phyloP scores from a whole-genome alignment of 2,888 invertebrate species.

The Imbricaverruca yamaguchii region DNA sequence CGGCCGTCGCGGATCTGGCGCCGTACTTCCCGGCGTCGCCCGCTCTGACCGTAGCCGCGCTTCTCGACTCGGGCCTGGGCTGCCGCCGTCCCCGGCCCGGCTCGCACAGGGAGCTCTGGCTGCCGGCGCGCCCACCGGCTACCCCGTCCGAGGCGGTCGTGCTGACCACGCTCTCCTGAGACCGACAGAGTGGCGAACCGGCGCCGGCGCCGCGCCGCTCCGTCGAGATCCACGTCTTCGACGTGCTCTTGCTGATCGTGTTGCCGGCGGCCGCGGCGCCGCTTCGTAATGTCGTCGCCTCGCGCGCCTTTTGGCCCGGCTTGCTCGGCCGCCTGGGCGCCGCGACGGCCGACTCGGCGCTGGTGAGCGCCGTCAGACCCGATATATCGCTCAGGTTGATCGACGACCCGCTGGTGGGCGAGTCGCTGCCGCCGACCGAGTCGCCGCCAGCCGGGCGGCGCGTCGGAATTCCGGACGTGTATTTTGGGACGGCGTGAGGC shows the following conservation, averaged over 20 bases:
- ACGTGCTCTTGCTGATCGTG: conserved; percentile 1
- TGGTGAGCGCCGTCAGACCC: neutral
- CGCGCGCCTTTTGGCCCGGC: neutral
- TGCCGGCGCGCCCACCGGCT: neutral
- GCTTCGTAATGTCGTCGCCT: neutral
- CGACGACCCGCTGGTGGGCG: conserved; percentile 2
- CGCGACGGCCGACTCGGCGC: neutral
- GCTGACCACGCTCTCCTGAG: conserved; percentile 10
- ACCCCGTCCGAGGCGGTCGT: neutral
- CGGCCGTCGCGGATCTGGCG: neutral
- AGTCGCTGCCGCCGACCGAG: neutral
- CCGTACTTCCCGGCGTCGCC: neutral
- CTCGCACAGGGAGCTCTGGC: conserved; percentile 5
- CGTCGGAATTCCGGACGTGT: neutral
- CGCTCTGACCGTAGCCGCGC: neutral
- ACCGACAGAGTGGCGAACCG: neutral
- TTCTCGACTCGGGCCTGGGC: neutral
- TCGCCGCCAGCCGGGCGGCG: neutral
- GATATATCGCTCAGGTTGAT: conserved; percentile 8
- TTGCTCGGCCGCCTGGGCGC: neutral
- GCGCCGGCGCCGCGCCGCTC: neutral
- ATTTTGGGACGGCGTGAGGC: neutral
- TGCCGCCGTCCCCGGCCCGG: neutral
- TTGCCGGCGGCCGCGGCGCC: neutral
- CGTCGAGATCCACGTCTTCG: neutral